Conservation (phyloP, 1,140 invertebrate species). For the Arctopsyche grandis region DNA sequence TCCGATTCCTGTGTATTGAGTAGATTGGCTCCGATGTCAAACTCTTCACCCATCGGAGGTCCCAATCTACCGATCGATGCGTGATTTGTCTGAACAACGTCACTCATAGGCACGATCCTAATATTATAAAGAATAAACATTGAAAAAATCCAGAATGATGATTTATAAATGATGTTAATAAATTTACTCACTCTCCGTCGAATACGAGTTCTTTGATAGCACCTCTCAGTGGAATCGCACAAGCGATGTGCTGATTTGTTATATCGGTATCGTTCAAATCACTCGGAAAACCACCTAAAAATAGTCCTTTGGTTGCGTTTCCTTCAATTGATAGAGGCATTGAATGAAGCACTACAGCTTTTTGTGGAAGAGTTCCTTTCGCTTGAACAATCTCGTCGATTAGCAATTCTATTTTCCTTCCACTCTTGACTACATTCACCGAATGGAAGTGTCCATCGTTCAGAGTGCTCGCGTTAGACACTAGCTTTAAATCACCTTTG, state of each 20-base stretch:
- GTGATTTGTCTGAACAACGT: slow-evolving; percentile 73
- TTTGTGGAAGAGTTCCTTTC: slow-evolving; percentile 66
- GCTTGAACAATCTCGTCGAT: slow-evolving; percentile 74
- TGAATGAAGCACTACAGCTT: slow-evolving; percentile 63
- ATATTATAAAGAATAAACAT: slow-evolving; percentile 11
- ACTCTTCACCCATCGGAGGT: slow-evolving; percentile 69
- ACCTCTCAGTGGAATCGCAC: slow-evolving; percentile 69
- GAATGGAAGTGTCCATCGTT: slow-evolving; percentile 75
- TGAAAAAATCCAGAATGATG: not conserved
- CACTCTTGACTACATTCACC: slow-evolving; percentile 67
- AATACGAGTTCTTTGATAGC: slow-evolving; percentile 84
- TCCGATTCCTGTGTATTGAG: slow-evolving; percentile 61
- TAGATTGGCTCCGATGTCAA: slow-evolving; percentile 60
- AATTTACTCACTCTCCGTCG: slow-evolving; percentile 74
- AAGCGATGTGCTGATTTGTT: slow-evolving; percentile 63
- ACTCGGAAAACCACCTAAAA: slow-evolving; percentile 73
- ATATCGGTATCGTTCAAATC: slow-evolving; percentile 67
- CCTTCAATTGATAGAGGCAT: slow-evolving; percentile 66
- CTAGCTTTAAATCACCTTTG: slow-evolving; percentile 70
- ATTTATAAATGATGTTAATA: not conserved
- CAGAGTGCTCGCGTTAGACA: slow-evolving; percentile 69
- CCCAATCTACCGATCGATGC: slow-evolving; percentile 77
- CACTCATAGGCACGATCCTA: slow-evolving; percentile 71
- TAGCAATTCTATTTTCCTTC: slow-evolving; percentile 70
- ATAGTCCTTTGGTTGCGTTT: slow-evolving; percentile 66